Evolutionary conservation across 1,140 invertebrate species (phyloP).

Genomic region (Zeugodacus cucurbitae): DNA sequence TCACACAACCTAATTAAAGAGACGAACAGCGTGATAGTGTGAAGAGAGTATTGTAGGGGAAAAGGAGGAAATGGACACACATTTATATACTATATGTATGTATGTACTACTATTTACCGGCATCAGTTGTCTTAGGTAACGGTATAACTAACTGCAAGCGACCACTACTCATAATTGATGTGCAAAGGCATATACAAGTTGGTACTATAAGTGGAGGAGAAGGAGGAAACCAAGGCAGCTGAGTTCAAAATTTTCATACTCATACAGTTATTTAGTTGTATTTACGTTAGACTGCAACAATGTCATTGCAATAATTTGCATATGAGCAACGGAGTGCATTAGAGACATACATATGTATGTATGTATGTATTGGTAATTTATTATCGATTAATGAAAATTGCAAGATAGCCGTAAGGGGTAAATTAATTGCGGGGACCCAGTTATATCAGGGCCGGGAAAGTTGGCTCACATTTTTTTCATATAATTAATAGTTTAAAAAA

Average conservation of each 20-base stretch:
- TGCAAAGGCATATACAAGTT: not conserved
- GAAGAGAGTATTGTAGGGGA: not conserved
- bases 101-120: not conserved
- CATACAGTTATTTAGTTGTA: not conserved
- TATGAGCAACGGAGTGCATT: not conserved
- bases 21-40: not conserved
- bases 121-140: not conserved
- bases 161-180: not conserved
- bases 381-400: not conserved
- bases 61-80: not conserved
- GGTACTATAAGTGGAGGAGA: not conserved
- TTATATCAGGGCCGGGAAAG: no score
- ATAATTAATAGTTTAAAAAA: no score
- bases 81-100: no score
- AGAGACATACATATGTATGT: not conserved
- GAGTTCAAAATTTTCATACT: not conserved
- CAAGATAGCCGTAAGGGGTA: not conserved
- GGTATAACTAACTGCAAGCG: not conserved
- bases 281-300: not conserved
- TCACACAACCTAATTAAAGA: conserved; percentile 32
- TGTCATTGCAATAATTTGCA: not conserved
- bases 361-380: not conserved
- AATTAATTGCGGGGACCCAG: no score
- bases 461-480: no score
- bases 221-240: not conserved